A percentile compares a stretch with the other conserved stretches of the same genome.
Conservation (phyloP, 2,113 vertebrate genomes). For the Pseudorasbora parva region DNA sequence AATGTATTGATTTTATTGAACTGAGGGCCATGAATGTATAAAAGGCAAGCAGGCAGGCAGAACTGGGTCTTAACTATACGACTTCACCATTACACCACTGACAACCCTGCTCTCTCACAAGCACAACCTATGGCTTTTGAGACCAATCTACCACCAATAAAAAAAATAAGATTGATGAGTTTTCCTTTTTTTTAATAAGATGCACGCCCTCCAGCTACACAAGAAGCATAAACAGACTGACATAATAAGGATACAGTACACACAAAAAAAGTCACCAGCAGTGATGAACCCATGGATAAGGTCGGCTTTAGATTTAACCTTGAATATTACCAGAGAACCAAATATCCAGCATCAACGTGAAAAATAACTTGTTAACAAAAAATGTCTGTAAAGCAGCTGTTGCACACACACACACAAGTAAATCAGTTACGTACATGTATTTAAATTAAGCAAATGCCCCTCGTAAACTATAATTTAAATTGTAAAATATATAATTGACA, state of each 20-base stretch:
- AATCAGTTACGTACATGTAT: background rate
- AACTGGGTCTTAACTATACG: slow-evolving; percentile 24
- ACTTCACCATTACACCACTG: slow-evolving; percentile 54
- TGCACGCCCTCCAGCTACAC: slow-evolving; percentile 12
- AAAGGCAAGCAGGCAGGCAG: slow-evolving; percentile 41
- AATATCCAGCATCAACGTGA: background rate
- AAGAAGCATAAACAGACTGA: slow-evolving; percentile 34
- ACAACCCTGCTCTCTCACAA: slow-evolving; percentile 14
- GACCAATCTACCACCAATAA: slow-evolving; percentile 31
- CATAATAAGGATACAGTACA: slow-evolving; percentile 25
- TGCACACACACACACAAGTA: background rate
- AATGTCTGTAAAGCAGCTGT: background rate
- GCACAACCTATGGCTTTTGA: slow-evolving; percentile 28
- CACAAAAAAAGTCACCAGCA: background rate
- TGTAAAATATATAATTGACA: background rate
- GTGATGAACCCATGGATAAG: background rate
- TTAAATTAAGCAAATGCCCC: background rate
- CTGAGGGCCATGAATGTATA: slow-evolving; percentile 51
- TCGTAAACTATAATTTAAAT: no score
- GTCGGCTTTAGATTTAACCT: background rate
- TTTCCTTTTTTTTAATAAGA: background rate
- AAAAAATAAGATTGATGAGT: slow-evolving; percentile 48
- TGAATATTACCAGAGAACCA: background rate
- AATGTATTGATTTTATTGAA: slow-evolving; percentile 55
- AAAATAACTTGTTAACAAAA: background rate